Evolutionary conservation across 2,113 vertebrate genomes (phyloP).

Genomic region (Erythrocercus mccallii): DNA sequence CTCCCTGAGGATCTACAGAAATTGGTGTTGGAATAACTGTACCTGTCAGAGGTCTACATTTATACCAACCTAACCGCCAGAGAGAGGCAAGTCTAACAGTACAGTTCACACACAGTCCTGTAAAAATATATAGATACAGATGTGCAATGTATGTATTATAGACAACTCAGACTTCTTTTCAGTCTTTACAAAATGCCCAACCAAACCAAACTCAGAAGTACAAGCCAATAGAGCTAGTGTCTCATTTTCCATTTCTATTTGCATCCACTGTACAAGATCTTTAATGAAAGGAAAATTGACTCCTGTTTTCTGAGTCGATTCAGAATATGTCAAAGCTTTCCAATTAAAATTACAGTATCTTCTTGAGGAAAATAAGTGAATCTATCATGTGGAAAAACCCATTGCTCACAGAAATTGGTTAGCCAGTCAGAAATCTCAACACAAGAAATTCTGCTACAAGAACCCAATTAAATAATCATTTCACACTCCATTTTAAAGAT

Average conservation of each 20-base stretch:
- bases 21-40: not conserved
- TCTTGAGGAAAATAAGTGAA: slow-evolving; percentile 13
- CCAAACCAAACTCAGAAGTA: not conserved
- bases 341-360: slow-evolving; percentile 49
- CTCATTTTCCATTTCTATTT: slow-evolving; percentile 4
- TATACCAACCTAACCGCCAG: not conserved
- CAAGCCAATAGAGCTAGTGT: not conserved
- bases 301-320: not conserved
- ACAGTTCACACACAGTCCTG: not conserved
- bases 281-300: slow-evolving; percentile 23
- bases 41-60: not conserved
- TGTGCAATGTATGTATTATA: not conserved
- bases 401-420: slow-evolving; percentile 29
- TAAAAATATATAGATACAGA: not conserved
- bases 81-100: not conserved
- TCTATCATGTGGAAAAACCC: slow-evolving; percentile 38
- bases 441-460: slow-evolving; percentile 9
- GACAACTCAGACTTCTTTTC: not conserved
- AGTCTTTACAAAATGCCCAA: not conserved
- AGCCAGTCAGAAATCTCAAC: slow-evolving; percentile 24
- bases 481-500: slow-evolving; percentile 26
- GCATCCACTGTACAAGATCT: not conserved
- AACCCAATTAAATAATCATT: slow-evolving; percentile 44
- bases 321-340: slow-evolving; percentile 18
- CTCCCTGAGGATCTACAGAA: not conserved